These are phyloP conservation scores for Lepidostoma basale DNA, from an alignment of 1,140 invertebrate genomes.

Conservation along the genomic window DNA sequence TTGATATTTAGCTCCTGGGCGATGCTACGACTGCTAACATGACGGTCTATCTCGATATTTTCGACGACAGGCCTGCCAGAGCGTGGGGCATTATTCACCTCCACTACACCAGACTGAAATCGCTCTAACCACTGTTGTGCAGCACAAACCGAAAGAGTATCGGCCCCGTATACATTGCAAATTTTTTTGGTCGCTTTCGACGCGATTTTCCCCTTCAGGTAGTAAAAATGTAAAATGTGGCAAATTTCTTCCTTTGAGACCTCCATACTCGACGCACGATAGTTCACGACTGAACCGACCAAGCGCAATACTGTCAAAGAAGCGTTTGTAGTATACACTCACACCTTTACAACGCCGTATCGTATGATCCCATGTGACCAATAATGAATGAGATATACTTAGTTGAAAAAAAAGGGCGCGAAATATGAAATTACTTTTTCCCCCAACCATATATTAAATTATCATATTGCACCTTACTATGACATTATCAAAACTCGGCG, in stretches of 20 bases:
- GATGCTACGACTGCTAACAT: slow-evolving; percentile 8
- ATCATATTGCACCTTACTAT: too few relatives aligned
- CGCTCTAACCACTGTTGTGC: slow-evolving; percentile 4
- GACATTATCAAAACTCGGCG: too few relatives aligned
- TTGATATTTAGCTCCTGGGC: slow-evolving; percentile 8
- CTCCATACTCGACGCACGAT: slow-evolving; percentile 2
- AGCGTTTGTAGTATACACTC: slow-evolving; percentile 5
- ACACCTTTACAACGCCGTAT: not conserved
- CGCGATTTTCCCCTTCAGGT: slow-evolving; percentile 5
- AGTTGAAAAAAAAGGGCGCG: too few relatives aligned
- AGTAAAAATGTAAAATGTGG: not conserved
- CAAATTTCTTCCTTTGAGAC: slow-evolving; percentile 1
- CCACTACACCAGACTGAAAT: slow-evolving; percentile 7
- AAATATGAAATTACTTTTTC: too few relatives aligned
- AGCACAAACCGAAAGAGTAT: slow-evolving; percentile 8
- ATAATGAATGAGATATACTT: too few relatives aligned
- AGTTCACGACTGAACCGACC: slow-evolving; percentile 39
- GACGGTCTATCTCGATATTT: slow-evolving; percentile 1
- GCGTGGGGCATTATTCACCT: slow-evolving; percentile 3
- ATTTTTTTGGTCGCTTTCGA: slow-evolving; percentile 3
- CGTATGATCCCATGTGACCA: too few relatives aligned
- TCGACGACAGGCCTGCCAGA: slow-evolving; percentile 1
- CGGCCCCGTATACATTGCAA: slow-evolving; percentile 12
- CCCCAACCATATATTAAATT: too few relatives aligned
- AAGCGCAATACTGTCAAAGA: slow-evolving; percentile 33